A percentile compares a stretch with the other conserved stretches of the same genome.
Conservation (phyloP, 2,888 invertebrate genomes). For the Neria commutata region DNA sequence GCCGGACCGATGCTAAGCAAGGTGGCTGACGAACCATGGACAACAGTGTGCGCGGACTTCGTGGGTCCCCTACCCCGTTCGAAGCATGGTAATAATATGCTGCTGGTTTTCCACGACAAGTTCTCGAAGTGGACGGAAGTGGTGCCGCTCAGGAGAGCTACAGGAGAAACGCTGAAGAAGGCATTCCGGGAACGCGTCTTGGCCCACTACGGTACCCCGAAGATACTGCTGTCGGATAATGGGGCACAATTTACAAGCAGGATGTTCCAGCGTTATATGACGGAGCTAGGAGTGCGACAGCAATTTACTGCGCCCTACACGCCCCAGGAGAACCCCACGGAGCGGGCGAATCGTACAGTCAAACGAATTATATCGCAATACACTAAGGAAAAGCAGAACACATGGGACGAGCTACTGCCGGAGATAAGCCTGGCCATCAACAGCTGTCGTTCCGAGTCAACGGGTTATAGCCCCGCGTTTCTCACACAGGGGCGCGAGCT, state of each 20-base stretch:
- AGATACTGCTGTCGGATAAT: conserved; percentile 8
- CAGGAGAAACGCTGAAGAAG: background rate
- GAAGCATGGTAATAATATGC: conserved; percentile 16
- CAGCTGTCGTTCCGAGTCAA: background rate
- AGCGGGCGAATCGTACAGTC: conserved; percentile 7
- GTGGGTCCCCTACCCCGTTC: conserved; percentile 13
- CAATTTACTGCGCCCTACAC: too few species aligned
- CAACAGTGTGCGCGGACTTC: conserved; percentile 11
- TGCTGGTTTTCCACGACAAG: conserved; percentile 13
- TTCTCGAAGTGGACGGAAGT: conserved; percentile 19
- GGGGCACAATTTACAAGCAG: conserved; percentile 11
- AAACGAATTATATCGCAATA: conserved; percentile 16
- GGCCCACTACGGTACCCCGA: conserved; percentile 16
- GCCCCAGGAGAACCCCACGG: background rate
- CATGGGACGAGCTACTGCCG: conserved; percentile 8
- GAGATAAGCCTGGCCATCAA: conserved; percentile 12
- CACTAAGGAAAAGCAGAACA: background rate
- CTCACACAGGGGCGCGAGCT: conserved; percentile 11
- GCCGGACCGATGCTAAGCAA: background rate
- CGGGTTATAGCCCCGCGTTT: conserved; percentile 5
- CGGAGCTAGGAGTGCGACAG: too few species aligned
- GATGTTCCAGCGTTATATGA: too few species aligned
- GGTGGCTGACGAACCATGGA: background rate
- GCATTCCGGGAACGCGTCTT: conserved; percentile 10
- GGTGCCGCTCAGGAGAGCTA: conserved; percentile 9